These are phyloP conservation scores for Trichogramma dendrolimi DNA, from an alignment of 2,888 invertebrate species.

Conservation along the genomic window DNA sequence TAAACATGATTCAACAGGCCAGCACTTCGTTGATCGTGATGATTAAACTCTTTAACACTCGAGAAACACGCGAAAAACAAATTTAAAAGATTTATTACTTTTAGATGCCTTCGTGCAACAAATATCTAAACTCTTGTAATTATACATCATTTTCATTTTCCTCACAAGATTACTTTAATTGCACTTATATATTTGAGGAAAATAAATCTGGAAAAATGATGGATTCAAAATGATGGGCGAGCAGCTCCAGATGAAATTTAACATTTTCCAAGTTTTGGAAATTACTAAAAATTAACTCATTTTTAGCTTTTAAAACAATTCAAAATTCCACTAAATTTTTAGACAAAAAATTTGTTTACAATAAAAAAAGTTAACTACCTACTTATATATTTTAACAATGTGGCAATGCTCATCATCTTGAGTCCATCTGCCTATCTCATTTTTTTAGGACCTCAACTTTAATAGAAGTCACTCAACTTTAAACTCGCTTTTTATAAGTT, in stretches of 20 bases:
- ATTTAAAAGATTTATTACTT: constrained; percentile 12
- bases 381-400: constrained; percentile 17
- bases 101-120: constrained; percentile 23
- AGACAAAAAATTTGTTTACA: background rate
- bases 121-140: constrained; percentile 31
- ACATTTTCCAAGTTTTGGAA: background rate
- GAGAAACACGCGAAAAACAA: constrained; percentile 17
- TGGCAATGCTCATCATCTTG: constrained; percentile 49
- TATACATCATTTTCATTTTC: constrained; percentile 36
- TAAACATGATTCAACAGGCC: constrained; percentile 38
- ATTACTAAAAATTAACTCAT: background rate
- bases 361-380: background rate
- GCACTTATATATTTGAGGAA: constrained; percentile 50
- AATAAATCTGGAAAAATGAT: constrained; percentile 33
- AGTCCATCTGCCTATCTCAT: constrained; percentile 47
- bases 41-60: constrained; percentile 14
- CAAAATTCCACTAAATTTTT: constrained; percentile 50
- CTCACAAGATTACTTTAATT: constrained; percentile 41
- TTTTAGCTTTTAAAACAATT: constrained; percentile 52
- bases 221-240: constrained; percentile 49
- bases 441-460: constrained; percentile 39
- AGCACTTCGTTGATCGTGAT: constrained; percentile 52
- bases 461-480: constrained; percentile 30
- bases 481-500: constrained; percentile 22
- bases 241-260: constrained; percentile 36